Base-by-base conservation (phyloP, 2,797 vertebrate genomes). In the Hemitrygon akajei region DNA sequence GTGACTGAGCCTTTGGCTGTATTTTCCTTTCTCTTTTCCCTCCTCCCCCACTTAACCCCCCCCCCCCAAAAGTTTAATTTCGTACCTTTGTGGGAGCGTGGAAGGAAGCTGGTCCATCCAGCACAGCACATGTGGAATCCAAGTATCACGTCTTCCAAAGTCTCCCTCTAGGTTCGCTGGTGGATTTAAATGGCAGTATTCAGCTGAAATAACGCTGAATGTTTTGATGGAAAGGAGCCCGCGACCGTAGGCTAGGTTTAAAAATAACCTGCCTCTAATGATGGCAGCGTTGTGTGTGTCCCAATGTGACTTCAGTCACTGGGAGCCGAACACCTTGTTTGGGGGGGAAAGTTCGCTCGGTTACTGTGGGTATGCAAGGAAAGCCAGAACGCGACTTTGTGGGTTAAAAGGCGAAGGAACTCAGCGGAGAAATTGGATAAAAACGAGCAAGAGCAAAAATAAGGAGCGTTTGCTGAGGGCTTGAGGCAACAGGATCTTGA, bases 1-100 rank as follows among this genome's bases (percentile, higher is more conserved):
- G 93, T 56, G 87, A 93, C 56, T 94, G 94, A 76, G 75, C 25
- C 86, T 73, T 56, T 37, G 58, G 40, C 69, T 87, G 87, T 84
- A 94, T n/a, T 76, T 77, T 84, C 47, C 77, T 94, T 94, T 93
- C 81, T 69, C 93, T 91, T 60, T 30, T 40, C 93, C 75, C 93
- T 63, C 66, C n/a, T 71, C 56, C 69, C 1, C 22, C 66, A 5
- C 56, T 25, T 0, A 0, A 6, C 12, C 18, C 37, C 4, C 27
- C 4, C 27, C 1, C 3, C 4, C 9, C 7, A 12, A 27, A 92
- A 92, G 91, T 92, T 92, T 92, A 73, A 92, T 92, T 92, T 75
- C 69, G 37, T 92, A 92, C 91, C 91, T 92, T 92, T 47, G 25
- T 20, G n/a, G 12, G n/a, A 91, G 87, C n/a, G 60, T 71, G 63